Base-by-base conservation (phyloP, 53 echinoderm and acorn worm genomes). In the Holothuria scabra region DNA sequence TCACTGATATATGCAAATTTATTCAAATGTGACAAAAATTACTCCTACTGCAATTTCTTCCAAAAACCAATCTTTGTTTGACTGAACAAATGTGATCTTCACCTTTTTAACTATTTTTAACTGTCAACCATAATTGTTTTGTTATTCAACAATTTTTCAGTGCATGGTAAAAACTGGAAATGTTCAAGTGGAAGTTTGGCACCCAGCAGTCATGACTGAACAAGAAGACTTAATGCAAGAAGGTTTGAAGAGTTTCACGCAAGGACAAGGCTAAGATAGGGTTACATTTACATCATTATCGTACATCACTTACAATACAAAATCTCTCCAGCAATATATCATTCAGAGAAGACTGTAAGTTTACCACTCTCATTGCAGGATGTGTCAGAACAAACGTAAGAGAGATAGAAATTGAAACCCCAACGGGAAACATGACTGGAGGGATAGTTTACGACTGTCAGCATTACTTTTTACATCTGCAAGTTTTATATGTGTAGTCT, bases 251-350 rank as follows among this genome's bases (percentile, higher is more conserved):
- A 72, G 72, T 72, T 48, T 34, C 41, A 41, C 12, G 72, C 72
- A 72, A 72, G 72, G 72, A 72, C 72, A 44, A 14, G n/a, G 72
- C 72, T 46, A 48, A 23, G 72, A 72, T 72, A 72, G 48, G 21
- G 72, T 72, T 72, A 46, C 72, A 25, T 48, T 25, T 20, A 34
- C 46, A 46, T 72, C 72, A 46, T n/a, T 34, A 14, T 9, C 4
- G 72, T 72, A 26, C 72, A 72, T 72, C 72, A 46, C 46, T 24
- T 16, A 8, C 28, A 65, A 31, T 31, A 10, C 1, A 52, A 52
- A 52, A 52, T 52, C 18, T 14, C 14, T 52, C 16, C 14, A 52
- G n/a, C n/a, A n/a, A n/a, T 3, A 16, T 18, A 3, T 14, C 18
- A 18, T 16, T 18, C 16, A 1, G 18, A 18, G 8, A 12, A 8